Base-by-base conservation (phyloP, 2,888 invertebrate species). In the Eledona agricola region DNA sequence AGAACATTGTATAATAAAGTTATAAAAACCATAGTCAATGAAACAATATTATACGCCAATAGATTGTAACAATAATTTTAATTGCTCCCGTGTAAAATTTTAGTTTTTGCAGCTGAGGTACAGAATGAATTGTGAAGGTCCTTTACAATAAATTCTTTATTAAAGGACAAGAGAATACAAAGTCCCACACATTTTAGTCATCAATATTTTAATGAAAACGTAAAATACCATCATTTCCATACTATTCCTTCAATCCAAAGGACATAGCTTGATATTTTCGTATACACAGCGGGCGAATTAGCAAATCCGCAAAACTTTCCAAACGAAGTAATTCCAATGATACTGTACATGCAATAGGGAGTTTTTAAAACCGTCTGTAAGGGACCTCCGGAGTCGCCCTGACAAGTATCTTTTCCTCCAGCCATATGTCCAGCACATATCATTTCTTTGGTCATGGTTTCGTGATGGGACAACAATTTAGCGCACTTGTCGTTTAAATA, bases 211-310 rank as follows among this genome's bases (percentile, higher is more conserved):
- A 19, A 4, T 19, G 5, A 5, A 4, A 19, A 9, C n/a, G 1
- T 9, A 6, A 9, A 7, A 1, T 26, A 26, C 6, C 11, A 22
- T 32, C 17, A 52, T 26, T 32, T 34, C 79, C 79, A 81, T 6
- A 79, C 74, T 13, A 65, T 65, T 13, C 64, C 63, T 63, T 79
- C 79, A 32, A 81, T 74, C 80, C 80, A 80, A 1, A 75, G 57
- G 1, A 80, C 12, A 52, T 75, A 80, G 49, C 70, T 13, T 3
- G 72, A 75, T 3, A 79, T 76, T 38, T 74, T 71, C 1, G 78
- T 77, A 53, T 78, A 81, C 5, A 80, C 71, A 5, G 78, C 80
- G 3, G 80, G 79, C 26, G 67, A 60, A 9, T 62, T 60, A 5
- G 57, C 64, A 57, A 58, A 71, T 60, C 66, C 80, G 71, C 64